Percentiles rank a stretch among this genome's conserved stretches.
These are phyloP conservation scores for Rotaria magnacalcarata DNA, from an alignment of 2,888 invertebrate species.

Conservation along the genomic window DNA sequence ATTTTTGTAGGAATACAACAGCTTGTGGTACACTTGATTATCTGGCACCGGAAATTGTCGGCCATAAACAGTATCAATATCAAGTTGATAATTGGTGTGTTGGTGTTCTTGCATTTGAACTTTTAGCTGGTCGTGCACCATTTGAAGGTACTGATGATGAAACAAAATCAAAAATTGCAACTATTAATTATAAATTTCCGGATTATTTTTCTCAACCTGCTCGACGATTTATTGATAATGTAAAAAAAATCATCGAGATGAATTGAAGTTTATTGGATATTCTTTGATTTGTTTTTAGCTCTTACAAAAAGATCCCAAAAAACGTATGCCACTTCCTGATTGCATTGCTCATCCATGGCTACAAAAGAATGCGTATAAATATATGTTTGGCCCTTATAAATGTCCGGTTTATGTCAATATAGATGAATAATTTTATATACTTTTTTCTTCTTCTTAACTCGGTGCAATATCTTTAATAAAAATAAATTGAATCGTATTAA, in stretches of 20 bases:
- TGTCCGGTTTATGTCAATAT: slow-evolving; percentile 15
- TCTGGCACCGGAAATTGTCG: slow-evolving; percentile 91
- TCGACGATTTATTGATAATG: slow-evolving; percentile 60
- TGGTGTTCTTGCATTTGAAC: slow-evolving; percentile 88
- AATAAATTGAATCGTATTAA: no score
- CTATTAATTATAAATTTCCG: slow-evolving; percentile 60
- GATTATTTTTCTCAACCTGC: slow-evolving; percentile 58
- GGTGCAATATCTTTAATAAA: no score
- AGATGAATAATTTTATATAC: not conserved
- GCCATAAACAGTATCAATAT: slow-evolving; percentile 77
- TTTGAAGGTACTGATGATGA: slow-evolving; percentile 68
- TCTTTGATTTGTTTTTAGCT: slow-evolving; percentile 61
- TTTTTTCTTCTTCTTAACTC: no score
- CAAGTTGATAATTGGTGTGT: slow-evolving; percentile 83
- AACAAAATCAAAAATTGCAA: slow-evolving; percentile 61
- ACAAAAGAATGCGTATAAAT: slow-evolving; percentile 48
- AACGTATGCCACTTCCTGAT: slow-evolving; percentile 70
- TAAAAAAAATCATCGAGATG: slow-evolving; percentile 50
- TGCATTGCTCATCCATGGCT: slow-evolving; percentile 80
- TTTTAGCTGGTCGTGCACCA: slow-evolving; percentile 85
- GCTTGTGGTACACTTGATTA: slow-evolving; percentile 92
- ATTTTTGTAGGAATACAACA: slow-evolving; percentile 70
- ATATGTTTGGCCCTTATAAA: slow-evolving; percentile 35
- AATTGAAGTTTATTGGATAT: no score
- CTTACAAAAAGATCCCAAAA: slow-evolving; percentile 71